Conservation (phyloP, 2,797 vertebrate species). For the Tragelaphus oryx region DNA sequence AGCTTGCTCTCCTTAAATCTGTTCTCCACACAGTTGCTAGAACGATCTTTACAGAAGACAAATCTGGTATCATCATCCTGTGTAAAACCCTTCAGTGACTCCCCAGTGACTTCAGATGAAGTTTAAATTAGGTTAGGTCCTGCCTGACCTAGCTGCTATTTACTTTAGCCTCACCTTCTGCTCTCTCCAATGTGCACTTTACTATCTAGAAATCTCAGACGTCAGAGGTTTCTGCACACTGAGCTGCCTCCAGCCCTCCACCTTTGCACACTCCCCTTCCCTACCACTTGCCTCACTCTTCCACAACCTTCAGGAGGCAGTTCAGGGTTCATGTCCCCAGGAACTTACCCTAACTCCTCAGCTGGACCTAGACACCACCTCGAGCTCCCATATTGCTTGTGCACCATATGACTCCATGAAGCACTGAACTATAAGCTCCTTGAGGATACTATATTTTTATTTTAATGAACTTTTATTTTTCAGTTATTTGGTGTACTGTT, state of each 20-base stretch:
- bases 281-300: background rate
- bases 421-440: background rate
- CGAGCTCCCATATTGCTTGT: background rate
- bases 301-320: background rate
- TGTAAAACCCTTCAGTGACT: constrained; percentile 3
- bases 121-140: constrained; percentile 13
- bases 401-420: background rate
- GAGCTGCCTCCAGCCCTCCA: background rate
- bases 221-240: background rate
- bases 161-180: background rate
- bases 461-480: background rate
- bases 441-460: background rate
- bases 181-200: background rate
- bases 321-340: background rate
- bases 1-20: background rate
- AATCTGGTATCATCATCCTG: background rate
- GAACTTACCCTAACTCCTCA: background rate
- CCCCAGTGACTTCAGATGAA: constrained; percentile 39
- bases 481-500: background rate
- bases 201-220: background rate
- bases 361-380: background rate
- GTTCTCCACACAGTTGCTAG: constrained; percentile 7
- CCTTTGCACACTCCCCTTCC: background rate
- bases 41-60: constrained; percentile 37
- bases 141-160: background rate